These are phyloP conservation scores for Eudorcas thomsonii DNA, from an alignment of 2,113 vertebrate species.

Conservation along the genomic window DNA sequence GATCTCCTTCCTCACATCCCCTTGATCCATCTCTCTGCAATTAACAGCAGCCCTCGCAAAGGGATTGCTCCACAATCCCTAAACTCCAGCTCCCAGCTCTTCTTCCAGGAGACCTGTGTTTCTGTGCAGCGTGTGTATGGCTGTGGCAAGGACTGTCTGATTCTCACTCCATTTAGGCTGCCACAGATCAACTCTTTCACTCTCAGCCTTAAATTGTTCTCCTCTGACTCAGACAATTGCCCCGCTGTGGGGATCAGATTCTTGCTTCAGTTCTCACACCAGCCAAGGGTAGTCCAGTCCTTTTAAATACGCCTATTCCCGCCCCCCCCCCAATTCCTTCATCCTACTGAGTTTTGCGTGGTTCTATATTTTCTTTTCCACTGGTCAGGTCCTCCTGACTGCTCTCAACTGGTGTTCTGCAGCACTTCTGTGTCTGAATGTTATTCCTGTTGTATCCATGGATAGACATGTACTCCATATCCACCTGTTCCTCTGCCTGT, in stretches of 20 bases:
- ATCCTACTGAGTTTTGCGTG: fast-evolving
- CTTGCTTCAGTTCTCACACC: not conserved
- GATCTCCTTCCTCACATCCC: not conserved
- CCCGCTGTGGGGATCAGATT: fast-evolving
- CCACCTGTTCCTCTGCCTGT: not conserved
- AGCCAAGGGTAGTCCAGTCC: not conserved
- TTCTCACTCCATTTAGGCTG: not conserved
- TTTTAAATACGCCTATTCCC: not conserved
- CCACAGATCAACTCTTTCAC: not conserved
- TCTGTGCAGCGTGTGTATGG: fast-evolving
- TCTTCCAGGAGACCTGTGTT: not conserved
- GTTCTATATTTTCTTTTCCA: not conserved
- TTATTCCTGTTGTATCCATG: not conserved
- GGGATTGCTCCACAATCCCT: not conserved
- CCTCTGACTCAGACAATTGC: not conserved
- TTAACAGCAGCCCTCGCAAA: not conserved
- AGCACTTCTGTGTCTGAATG: not conserved
- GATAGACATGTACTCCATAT: not conserved
- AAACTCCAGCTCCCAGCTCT: not conserved
- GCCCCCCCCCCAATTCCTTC: not conserved
- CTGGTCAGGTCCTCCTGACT: not conserved
- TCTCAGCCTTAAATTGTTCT: not conserved
- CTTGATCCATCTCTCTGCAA: not conserved
- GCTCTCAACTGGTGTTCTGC: not conserved
- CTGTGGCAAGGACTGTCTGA: not conserved